A percentile compares a stretch with the other conserved stretches of the same genome.
Conservation (phyloP, 2,797 vertebrate genomes). For the Myotis daubentonii region DNA sequence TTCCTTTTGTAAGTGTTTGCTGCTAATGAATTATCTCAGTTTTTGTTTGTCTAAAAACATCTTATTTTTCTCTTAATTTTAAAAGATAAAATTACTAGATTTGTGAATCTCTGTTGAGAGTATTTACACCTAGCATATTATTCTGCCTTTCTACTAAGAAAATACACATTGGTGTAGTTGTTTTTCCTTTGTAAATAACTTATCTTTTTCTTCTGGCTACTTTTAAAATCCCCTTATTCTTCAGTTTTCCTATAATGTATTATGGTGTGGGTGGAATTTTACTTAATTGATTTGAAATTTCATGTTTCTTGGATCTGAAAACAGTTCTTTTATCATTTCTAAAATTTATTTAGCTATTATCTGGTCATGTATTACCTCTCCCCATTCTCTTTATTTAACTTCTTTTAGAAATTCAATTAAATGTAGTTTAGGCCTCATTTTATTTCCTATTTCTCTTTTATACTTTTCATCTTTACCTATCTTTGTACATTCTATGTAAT, state of each 20-base stretch:
- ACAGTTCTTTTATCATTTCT: background rate
- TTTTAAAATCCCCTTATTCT: background rate
- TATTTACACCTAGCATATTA: background rate
- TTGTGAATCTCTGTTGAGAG: background rate
- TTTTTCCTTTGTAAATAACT: slow-evolving; percentile 7
- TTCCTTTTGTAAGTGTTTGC: background rate
- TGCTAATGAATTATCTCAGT: slow-evolving; percentile 4
- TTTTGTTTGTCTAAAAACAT: slow-evolving; percentile 3
- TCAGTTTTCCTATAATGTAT: background rate
- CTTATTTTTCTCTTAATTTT: background rate
- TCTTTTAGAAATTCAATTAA: background rate
- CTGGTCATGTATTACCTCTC: background rate
- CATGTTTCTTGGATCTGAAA: background rate
- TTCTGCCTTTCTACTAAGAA: slow-evolving; percentile 14
- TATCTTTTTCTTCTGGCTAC: slow-evolving; percentile 7
- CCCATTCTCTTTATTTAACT: background rate
- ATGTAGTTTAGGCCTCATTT: background rate
- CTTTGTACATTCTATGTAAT: background rate
- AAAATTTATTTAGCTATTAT: background rate
- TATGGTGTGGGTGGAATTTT: background rate
- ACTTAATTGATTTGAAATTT: background rate
- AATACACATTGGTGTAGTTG: background rate
- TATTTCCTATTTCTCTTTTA: background rate
- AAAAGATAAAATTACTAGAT: background rate
- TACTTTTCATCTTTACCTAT: background rate